Evolutionary conservation across 2,113 vertebrate species (phyloP).

Genomic region (Rhynchomys soricoides): DNA sequence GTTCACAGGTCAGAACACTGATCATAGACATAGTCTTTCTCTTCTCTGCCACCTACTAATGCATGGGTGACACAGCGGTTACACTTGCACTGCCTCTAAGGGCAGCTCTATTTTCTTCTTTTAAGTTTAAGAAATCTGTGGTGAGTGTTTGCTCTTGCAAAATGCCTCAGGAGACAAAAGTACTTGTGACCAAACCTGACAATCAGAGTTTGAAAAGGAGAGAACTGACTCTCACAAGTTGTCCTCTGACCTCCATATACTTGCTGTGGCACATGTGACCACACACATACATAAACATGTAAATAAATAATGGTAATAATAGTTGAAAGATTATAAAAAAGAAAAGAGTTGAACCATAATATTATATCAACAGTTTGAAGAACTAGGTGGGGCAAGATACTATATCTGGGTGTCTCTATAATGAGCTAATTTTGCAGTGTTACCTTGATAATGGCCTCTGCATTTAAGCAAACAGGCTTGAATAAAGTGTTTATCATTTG

Average conservation of each 20-base stretch:
- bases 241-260: not conserved
- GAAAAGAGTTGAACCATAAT: not conserved
- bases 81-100: too few species aligned
- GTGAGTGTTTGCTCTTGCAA: not conserved
- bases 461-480: not conserved
- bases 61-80: too few species aligned
- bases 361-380: not conserved
- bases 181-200: not conserved
- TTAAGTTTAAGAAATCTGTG: not conserved
- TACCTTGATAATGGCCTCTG: not conserved
- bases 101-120: too few species aligned
- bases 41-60: too few species aligned
- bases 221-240: not conserved
- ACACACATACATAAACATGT: not conserved
- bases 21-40: too few species aligned
- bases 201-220: not conserved
- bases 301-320: not conserved
- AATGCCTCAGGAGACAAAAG: not conserved
- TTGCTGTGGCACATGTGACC: not conserved
- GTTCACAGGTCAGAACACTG: too few species aligned
- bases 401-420: not conserved
- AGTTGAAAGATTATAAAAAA: not conserved
- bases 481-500: not conserved
- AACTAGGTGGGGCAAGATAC: not conserved
- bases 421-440: not conserved